Percentiles rank a stretch among this genome's conserved stretches.
phyloP scores from a whole-genome alignment of 2,113 vertebrate genomes.

The Ciconia stormi region DNA sequence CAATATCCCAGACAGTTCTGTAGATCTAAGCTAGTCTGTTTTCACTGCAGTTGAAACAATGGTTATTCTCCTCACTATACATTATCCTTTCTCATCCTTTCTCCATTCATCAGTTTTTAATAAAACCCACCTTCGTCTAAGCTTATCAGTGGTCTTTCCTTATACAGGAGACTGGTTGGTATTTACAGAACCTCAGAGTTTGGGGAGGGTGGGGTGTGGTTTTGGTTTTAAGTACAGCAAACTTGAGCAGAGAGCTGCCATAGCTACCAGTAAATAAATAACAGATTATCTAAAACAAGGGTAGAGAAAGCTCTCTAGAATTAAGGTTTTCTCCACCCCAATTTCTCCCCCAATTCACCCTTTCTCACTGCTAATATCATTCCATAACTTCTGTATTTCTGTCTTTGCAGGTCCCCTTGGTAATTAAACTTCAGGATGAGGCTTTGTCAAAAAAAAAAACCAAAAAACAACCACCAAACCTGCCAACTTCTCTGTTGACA shows the following conservation, averaged over 20 bases:
- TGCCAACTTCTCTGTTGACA: background rate
- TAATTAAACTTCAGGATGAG: background rate
- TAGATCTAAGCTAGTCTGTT: background rate
- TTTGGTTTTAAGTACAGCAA: background rate
- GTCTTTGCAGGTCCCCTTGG: background rate
- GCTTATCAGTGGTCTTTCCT: background rate
- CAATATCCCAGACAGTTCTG: background rate
- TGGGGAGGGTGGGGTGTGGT: accelerated
- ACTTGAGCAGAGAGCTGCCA: background rate
- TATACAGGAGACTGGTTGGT: background rate
- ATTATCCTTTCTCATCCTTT: background rate
- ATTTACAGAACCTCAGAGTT: background rate
- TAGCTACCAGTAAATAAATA: background rate
- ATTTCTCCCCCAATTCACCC: background rate
- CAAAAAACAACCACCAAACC: background rate
- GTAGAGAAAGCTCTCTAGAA: background rate
- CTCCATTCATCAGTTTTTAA: background rate
- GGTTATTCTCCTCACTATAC: background rate
- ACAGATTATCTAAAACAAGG: background rate
- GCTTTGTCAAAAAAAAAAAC: background rate
- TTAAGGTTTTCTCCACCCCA: background rate
- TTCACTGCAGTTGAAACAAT: background rate
- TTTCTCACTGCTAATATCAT: background rate
- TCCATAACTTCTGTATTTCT: background rate
- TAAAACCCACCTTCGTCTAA: background rate